Evolutionary conservation across 2,888 invertebrate species (phyloP), one percentile per base, ranked within the genome.

Genomic region (Drosophila bunnanda): DNA sequence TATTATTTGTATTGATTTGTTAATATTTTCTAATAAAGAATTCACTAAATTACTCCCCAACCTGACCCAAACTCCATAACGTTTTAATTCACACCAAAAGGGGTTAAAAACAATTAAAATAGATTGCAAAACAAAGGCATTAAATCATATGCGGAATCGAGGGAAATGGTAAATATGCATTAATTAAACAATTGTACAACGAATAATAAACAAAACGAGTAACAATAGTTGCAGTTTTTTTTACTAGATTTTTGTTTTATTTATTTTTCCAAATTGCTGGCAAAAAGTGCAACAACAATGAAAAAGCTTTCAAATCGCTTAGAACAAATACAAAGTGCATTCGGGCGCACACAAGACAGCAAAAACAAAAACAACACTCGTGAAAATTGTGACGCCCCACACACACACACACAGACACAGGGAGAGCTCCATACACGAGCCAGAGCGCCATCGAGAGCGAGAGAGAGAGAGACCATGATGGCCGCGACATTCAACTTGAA

Each of bases 401-500:
- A 34, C 68, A 50, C 59, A 62, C 61, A 68, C 46, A 56, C 62
- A 62, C 55, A 55, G 61, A 28, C 41, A 34, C 43, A 25, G 25
- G n/a, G n/a, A 25, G 25, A 20, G 20, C 25, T 46, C 10, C 28
- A 30, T 48, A 39, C 12, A 62, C 22, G 43, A 58, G 48, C 56
- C 54, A 25, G 43, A 58, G 48, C 56, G 54, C 65, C 59, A 28
- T 50, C 17, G 39, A 43, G 25, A 56, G 28, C 25, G 59, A 61
- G 67, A 17, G 53, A 38, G 52, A 36, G 38, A 46, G 62, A 58
- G 46, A 22, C 43, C 59, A 44, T 32, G 30, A 78, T 67, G 68
- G 65, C 75, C 65, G 70, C 90, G 89, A 89, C 89, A 89, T 89
- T 89, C 85, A 89, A 89, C 89, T 89, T 89, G 89, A 89, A 89